Evolutionary conservation across 2,888 invertebrate species (phyloP).

Genomic region (Andrena bucephala): DNA sequence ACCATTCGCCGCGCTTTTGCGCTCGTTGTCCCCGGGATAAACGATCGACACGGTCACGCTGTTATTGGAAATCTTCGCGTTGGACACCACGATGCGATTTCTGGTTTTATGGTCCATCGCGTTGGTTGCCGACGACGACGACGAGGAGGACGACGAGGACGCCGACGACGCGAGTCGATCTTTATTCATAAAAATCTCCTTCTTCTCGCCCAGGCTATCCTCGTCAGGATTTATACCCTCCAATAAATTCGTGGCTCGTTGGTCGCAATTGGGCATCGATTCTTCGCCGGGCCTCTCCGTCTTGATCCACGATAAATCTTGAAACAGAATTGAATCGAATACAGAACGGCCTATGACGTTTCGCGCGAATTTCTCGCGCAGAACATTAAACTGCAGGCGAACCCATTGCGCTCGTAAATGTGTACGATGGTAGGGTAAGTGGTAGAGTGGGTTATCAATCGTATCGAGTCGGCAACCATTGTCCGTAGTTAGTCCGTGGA

Average conservation of each 20-base stretch:
- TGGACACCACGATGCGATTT: constrained; percentile 69
- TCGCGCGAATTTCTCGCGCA: no score
- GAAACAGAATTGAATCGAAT: neutral
- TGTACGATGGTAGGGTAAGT: no score
- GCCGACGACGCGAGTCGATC: constrained; percentile 16
- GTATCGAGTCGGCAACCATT: no score
- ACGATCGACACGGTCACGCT: constrained; percentile 72
- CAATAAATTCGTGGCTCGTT: neutral
- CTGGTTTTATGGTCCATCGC: constrained; percentile 30
- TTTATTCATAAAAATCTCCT: constrained; percentile 25
- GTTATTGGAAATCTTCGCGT: constrained; percentile 63
- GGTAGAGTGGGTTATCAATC: no score
- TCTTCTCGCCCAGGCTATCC: constrained; percentile 21
- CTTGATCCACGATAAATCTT: constrained; percentile 36
- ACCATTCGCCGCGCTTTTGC: neutral
- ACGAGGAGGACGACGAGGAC: no score
- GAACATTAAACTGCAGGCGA: no score
- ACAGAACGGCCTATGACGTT: no score
- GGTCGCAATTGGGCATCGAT: neutral
- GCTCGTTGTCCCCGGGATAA: constrained; percentile 56
- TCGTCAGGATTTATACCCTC: neutral
- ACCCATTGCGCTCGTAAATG: no score
- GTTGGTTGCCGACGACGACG: neutral
- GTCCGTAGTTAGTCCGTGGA: no score
- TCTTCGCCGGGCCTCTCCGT: constrained; percentile 31